Conservation (phyloP, 2,888 invertebrate species). For the Aspidapion aeneum region DNA sequence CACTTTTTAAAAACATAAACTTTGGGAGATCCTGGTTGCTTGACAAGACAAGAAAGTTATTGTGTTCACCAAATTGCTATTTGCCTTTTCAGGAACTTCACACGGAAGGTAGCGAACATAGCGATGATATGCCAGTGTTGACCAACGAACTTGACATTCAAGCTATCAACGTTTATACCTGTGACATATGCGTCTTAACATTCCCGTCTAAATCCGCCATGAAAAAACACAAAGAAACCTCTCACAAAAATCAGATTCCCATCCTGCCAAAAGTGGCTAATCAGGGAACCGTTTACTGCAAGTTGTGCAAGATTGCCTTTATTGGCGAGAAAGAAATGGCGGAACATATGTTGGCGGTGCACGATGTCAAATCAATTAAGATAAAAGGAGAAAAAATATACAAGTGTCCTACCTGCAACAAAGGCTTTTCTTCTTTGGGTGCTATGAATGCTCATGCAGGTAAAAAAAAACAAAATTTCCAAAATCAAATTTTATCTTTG, state of each 20-base stretch:
- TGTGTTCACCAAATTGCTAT: no score
- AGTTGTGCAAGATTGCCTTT: slow-evolving; percentile 43
- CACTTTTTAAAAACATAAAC: no score
- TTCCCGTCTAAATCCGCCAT: slow-evolving; percentile 46
- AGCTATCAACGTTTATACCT: slow-evolving; percentile 38
- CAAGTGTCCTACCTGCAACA: slow-evolving; percentile 60
- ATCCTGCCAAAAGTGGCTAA: slow-evolving; percentile 13
- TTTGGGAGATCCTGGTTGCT: no score
- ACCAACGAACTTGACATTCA: slow-evolving; percentile 27
- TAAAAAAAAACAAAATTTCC: no score
- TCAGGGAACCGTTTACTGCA: slow-evolving; percentile 36
- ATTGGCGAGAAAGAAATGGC: slow-evolving; percentile 30
- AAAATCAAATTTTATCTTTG: no score
- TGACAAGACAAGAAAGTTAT: no score
- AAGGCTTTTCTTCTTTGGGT: slow-evolving; percentile 55
- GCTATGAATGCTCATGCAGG: slow-evolving; percentile 58
- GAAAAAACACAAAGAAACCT: slow-evolving; percentile 45
- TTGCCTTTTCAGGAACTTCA: neutral
- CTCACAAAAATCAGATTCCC: slow-evolving; percentile 26
- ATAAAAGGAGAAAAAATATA: slow-evolving; percentile 21
- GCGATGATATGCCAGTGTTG: slow-evolving; percentile 24
- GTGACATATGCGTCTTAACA: slow-evolving; percentile 46
- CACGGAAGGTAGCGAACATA: slow-evolving; percentile 1
- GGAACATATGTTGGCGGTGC: slow-evolving; percentile 42
- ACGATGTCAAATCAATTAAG: slow-evolving; percentile 31